Percentiles rank a stretch among this genome's conserved stretches.
These are phyloP conservation scores for Mactra quadrangularis DNA, from an alignment of 1,140 invertebrate genomes.

Conservation along the genomic window DNA sequence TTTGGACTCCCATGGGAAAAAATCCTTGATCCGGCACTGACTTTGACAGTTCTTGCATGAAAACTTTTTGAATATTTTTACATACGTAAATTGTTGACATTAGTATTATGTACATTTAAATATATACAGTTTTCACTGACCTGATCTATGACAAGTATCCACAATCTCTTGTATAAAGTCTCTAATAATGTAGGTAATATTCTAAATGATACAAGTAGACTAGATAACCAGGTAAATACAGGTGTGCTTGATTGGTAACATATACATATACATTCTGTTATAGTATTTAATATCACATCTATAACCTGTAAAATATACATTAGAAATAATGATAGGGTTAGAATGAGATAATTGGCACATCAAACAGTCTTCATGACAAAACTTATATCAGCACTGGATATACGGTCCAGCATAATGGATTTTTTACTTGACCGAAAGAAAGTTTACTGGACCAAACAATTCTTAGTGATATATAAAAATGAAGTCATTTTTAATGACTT, in stretches of 20 bases:
- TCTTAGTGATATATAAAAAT: not conserved
- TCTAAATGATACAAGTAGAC: not conserved
- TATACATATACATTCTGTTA: not conserved
- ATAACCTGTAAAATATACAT: conserved; percentile 1
- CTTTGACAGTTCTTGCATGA: too few relatives aligned
- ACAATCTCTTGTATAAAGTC: conserved; percentile 23
- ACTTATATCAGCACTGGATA: not conserved
- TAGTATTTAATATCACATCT: conserved; percentile 10
- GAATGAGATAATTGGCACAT: not conserved
- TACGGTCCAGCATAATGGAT: too few relatives aligned
- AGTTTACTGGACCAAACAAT: too few relatives aligned
- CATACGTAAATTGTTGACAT: not conserved
- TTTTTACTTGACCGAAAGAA: too few relatives aligned
- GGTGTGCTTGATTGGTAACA: not conserved
- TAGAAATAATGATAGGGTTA: not conserved
- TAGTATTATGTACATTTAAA: not conserved
- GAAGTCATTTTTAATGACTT: too few relatives aligned
- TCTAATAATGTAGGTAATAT: not conserved
- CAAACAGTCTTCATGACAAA: not conserved
- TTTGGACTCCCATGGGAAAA: too few relatives aligned
- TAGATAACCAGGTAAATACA: conserved; percentile 1
- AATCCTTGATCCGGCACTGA: too few relatives aligned
- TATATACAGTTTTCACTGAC: too few relatives aligned
- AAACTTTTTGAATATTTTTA: not conserved
- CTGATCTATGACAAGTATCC: conserved; percentile 11